Evolutionary conservation across 2,113 vertebrate genomes (phyloP), one percentile per base, ranked within the genome.

Genomic region (Trochalopteron elliotii): DNA sequence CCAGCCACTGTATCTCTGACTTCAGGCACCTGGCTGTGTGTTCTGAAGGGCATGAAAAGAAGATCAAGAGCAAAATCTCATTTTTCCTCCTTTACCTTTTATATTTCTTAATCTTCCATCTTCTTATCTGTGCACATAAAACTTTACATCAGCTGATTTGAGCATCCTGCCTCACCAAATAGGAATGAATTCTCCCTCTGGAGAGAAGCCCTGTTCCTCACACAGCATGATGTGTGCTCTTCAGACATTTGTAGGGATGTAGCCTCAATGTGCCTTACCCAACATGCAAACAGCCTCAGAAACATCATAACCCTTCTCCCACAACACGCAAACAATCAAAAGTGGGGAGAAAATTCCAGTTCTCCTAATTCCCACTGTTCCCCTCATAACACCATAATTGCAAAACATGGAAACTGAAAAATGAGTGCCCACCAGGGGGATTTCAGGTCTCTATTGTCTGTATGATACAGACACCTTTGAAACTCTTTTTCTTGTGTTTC

Each of bases 391-490:
- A 33, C 18, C 39, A 15, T 27, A 11, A 35, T 0, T 70, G 12
- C 52, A 70, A 37, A 40, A 61, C 13, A 28, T 61, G 37, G 59
- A 39, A 61, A 28, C n/a, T 57, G 24, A 22, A 37, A 61, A 27
- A 49, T 61, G 9, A 63, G 42, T 49, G 49, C 7, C 63, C 47
- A 1, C 42, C 20, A 7, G n/a, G 10, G 19, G 10, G 8, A 37
- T 65, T 87, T 70, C n/a, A 56, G 45, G 15, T 49, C 23, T 20
- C 31, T 52, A 1, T 31, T 65, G 33, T 47, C n/a, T 72, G 6
- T 22, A 9, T 1, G 2, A 50, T 2, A 60, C 9, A 82, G 12
- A 68, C 7, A 63, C 1, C 0, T 28, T 22, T 45, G 20, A 65
- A 84, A 21, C 45, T 1, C 30, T 56, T 83, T 83, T 16, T 11